Base-by-base conservation (phyloP, 2,113 vertebrate species). In the Sula dactylatra region DNA sequence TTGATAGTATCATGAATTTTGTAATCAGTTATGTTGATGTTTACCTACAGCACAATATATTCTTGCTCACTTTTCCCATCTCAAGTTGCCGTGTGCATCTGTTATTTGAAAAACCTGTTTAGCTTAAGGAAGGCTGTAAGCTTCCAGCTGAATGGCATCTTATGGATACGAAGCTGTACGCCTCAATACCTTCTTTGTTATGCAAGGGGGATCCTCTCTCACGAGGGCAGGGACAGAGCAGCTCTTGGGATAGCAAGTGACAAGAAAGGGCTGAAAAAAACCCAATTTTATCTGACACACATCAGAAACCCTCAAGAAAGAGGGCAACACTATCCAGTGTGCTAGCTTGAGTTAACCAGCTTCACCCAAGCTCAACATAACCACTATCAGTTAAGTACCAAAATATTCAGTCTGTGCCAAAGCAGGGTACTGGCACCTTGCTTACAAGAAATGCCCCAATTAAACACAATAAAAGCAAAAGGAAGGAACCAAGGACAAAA, bases 231-330 rank as follows among this genome's bases (percentile, higher is more conserved):
- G 3, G 21, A 59, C 32, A 85, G 36, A 85, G 47, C 36, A 92
- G 42, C 38, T 89, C 16, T 82, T 3, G 0, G 17, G 44, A 87
- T 11, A 42, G 38, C 47, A 90, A 84, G 17, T 21, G 12, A 79
- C 20, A 79, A 79, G 34, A 86, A 90, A n/a, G 9, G 20, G 38
- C 3, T 52, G 22, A 78, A 65, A 15, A 20, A 1, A 1, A 2
- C 4, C 4, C 8, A 6, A 1, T 65, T 82, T 79, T 22, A 82
- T 45, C 34, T 3, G 14, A n/a, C 6, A 50, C 1, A 2, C 13
- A 71, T 44, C 21, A 85, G 44, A 85, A 87, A 47, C 1, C 6
- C 32, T 5, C n/a, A 89, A 55, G 50, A 62, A 81, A 78, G 40
- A 27, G 6, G 25, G 16, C 24, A 88, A 49, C 34, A 19, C 36